Evolutionary conservation across 2,888 invertebrate species (phyloP).

Genomic region (Andrena hattorfiana): DNA sequence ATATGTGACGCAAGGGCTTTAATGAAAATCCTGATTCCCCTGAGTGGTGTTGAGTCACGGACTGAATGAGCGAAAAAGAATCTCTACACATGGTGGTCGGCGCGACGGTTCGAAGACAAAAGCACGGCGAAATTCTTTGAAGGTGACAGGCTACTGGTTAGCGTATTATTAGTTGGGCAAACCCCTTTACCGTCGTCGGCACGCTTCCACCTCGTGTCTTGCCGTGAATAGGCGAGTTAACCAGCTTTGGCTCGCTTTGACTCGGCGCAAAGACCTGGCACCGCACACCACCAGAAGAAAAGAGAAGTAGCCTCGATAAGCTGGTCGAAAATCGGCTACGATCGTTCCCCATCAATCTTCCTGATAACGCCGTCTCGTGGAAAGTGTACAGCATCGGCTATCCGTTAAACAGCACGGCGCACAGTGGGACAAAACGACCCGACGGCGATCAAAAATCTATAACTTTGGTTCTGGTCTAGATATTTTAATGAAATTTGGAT

Average conservation of each 20-base stretch:
- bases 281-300: background rate
- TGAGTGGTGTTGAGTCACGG: background rate
- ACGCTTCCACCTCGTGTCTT: constrained; percentile 37
- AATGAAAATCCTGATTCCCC: constrained; percentile 19
- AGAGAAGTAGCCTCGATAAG: constrained; percentile 46
- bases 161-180: constrained; percentile 57
- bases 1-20: background rate
- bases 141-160: constrained; percentile 24
- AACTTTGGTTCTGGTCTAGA: too few relatives aligned
- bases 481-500: too few relatives aligned
- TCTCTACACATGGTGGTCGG: constrained; percentile 2
- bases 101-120: constrained; percentile 20
- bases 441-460: too few relatives aligned
- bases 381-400: background rate
- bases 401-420: constrained; percentile 37
- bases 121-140: constrained; percentile 49
- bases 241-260: constrained; percentile 43
- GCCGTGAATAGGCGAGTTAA: constrained; percentile 54
- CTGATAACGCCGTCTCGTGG: constrained; percentile 17
- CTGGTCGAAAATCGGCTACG: constrained; percentile 34
- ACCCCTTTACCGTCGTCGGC: constrained; percentile 44
- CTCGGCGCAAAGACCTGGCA: constrained; percentile 35
- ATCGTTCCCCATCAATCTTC: constrained; percentile 64
- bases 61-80: background rate
- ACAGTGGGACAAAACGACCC: too few relatives aligned